phyloP scores from a whole-genome alignment of 2,888 invertebrate genomes.

The Drosophila leonis region DNA sequence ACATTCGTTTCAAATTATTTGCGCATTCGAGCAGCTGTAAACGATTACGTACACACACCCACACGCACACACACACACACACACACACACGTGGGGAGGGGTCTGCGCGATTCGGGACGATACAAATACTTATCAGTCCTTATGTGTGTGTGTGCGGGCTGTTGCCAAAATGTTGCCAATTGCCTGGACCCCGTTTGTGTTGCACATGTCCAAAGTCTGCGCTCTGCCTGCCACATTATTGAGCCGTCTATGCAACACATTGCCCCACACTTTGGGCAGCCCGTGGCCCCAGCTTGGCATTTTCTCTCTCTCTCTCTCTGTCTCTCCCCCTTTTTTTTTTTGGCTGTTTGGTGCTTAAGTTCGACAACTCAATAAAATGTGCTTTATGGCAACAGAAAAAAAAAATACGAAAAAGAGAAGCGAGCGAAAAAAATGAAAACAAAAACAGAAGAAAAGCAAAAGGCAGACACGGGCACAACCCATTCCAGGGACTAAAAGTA shows the following conservation, averaged over 20 bases:
- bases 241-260: slow-evolving; percentile 80
- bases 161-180: slow-evolving; percentile 75
- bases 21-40: slow-evolving; percentile 84
- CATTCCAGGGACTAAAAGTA: slow-evolving; percentile 57
- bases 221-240: slow-evolving; percentile 65
- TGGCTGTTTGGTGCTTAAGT: slow-evolving; percentile 75
- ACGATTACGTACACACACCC: slow-evolving; percentile 78
- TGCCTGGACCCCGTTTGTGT: slow-evolving; percentile 63
- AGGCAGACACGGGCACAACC: slow-evolving; percentile 66
- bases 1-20: slow-evolving; percentile 80
- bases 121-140: slow-evolving; percentile 71
- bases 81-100: slow-evolving; percentile 22
- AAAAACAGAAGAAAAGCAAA: slow-evolving; percentile 54
- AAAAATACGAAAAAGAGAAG: slow-evolving; percentile 28
- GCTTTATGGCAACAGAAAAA: slow-evolving; percentile 80
- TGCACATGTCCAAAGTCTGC: slow-evolving; percentile 68
- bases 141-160: slow-evolving; percentile 36
- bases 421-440: slow-evolving; percentile 29
- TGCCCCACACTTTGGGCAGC: slow-evolving; percentile 61
- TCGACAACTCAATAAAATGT: slow-evolving; percentile 85
- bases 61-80: slow-evolving; percentile 50
- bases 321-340: slow-evolving; percentile 33
- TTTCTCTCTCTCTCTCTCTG: slow-evolving; percentile 18
- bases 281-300: slow-evolving; percentile 39
- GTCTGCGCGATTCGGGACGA: slow-evolving; percentile 57